A percentile compares a stretch with the other conserved stretches of the same genome.
phyloP scores from a whole-genome alignment of 2,888 invertebrate species.

The Orthosia incerta region DNA sequence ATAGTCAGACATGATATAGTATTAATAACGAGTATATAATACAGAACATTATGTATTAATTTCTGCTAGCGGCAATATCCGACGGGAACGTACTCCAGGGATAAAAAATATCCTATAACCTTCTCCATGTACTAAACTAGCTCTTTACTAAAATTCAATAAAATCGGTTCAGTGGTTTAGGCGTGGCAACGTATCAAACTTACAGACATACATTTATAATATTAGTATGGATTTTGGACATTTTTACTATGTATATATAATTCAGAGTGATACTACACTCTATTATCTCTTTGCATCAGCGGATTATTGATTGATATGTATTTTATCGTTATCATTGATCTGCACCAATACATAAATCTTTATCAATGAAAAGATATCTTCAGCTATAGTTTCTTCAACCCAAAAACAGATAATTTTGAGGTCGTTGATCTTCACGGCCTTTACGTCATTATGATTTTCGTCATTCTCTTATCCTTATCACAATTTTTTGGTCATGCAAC shows the following conservation, averaged over 20 bases:
- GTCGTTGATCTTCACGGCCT: conserved; percentile 7
- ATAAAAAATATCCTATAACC: no score
- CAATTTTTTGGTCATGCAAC: not conserved
- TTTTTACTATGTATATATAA: not conserved
- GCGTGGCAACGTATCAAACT: not conserved
- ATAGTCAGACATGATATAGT: conserved; percentile 9
- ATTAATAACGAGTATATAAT: not conserved
- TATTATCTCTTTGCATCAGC: not conserved
- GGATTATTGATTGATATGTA: conserved; percentile 2
- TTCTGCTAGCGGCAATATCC: not conserved
- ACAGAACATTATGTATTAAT: not conserved
- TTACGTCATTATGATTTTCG: not conserved
- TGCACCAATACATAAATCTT: not conserved
- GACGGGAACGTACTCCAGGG: not conserved
- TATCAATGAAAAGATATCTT: conserved; percentile 27
- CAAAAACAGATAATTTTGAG: not conserved
- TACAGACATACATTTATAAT: not conserved
- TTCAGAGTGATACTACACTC: not conserved
- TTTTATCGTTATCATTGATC: conserved; percentile 13
- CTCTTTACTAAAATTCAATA: not conserved
- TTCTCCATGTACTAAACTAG: no score
- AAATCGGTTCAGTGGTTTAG: not conserved
- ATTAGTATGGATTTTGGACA: no score
- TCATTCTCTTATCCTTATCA: not conserved
- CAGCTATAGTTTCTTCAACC: not conserved